Evolutionary conservation across 1,140 invertebrate species (phyloP), one percentile per base, ranked within the genome.

Genomic region (Bombus affinis): DNA sequence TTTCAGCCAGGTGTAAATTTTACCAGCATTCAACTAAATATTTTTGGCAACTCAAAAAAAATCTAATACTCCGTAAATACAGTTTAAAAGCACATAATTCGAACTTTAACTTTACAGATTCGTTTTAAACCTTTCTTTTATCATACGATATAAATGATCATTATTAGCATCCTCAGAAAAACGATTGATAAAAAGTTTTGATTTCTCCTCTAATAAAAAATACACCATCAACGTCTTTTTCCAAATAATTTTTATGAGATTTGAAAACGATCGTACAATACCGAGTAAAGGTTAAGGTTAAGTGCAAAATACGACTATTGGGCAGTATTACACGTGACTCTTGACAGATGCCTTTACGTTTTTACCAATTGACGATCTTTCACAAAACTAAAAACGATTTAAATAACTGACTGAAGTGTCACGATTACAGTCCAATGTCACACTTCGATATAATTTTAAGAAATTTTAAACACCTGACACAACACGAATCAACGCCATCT

Each of bases 401-500:
- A 37, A 80, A 62, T 65, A 28, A 65, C 22, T 22, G 8, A 39
- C 1, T 12, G 32, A 80, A 72, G 42, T 32, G 44, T 68, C 83
- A 57, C 76, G 4, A n/a, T 8, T 6, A 44, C 9, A 53, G 1
- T 72, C 42, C 68, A 72, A 72, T 70, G 65, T 91, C 73, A 65
- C 13, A 76, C 47, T 73, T 74, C 47, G n/a, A 85, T 22, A 39
- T 37, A 70, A 66, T 87, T 91, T 73, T 70, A 85, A 90, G 78
- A 74, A 86, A 91, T 83, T 91, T 92, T 76, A 87, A 92, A 91
- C 90, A 83, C 84, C 89, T 92, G 92, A 91, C 87, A 92, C 87
- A 92, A 92, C 82, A 92, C 77, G 88, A 88, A 90, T 85, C 87
- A 90, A 90, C 92, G 92, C 92, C 92, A 93, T 92, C 87, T 92